A percentile compares a stretch with the other conserved stretches of the same genome.
phyloP scores from a whole-genome alignment of 2,888 invertebrate genomes.

The Stegophylla sp. region DNA sequence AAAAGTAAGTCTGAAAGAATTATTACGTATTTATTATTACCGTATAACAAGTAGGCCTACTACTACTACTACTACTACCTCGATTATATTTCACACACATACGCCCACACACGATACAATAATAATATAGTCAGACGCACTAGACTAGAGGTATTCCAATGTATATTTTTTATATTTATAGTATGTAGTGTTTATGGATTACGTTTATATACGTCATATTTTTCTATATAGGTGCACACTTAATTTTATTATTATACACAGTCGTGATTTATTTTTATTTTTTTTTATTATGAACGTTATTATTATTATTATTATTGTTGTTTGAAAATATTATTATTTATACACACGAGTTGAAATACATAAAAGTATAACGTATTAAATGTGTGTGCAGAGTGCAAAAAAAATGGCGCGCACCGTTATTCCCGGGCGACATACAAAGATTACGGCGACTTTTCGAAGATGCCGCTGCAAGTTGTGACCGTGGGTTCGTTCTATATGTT shows the following conservation, averaged over 20 bases:
- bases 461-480: slow-evolving; percentile 65
- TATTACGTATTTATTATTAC: too few species aligned
- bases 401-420: slow-evolving; percentile 84
- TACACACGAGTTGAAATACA: background rate
- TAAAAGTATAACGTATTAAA: slow-evolving; percentile 4
- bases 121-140: background rate
- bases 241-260: too few species aligned
- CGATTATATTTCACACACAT: too few species aligned
- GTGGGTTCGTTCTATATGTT: slow-evolving; percentile 60
- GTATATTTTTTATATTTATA: too few species aligned
- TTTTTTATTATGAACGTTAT: too few species aligned
- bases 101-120: background rate
- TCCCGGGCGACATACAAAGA: slow-evolving; percentile 80
- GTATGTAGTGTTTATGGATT: background rate
- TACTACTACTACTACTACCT: too few species aligned
- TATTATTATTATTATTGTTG: slow-evolving; percentile 1
- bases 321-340: background rate
- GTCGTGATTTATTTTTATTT: too few species aligned
- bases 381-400: slow-evolving; percentile 69
- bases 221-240: background rate
- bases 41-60: too few species aligned
- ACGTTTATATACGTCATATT: background rate
- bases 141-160: background rate
- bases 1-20: slow-evolving; percentile 24
- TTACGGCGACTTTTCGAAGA: slow-evolving; percentile 80